Evolutionary conservation across 2,888 invertebrate species (phyloP), one percentile per base, ranked within the genome.

Genomic region (Clivina fossor): DNA sequence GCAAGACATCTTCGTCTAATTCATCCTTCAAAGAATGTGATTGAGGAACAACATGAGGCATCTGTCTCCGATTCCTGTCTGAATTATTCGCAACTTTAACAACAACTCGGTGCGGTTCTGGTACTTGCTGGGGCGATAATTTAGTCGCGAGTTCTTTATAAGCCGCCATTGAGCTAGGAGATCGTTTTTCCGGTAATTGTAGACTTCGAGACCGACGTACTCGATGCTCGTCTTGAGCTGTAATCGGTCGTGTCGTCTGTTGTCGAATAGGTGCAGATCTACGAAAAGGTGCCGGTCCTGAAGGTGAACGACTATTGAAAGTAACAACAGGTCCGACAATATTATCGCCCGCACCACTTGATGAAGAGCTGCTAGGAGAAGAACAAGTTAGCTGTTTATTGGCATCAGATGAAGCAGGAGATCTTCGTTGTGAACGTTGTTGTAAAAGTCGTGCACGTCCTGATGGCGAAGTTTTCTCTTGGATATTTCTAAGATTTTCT

Each of bases 121-220:
- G 55, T 13, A 59, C 57, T 9, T 64, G 63, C 43, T 63, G 61
- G 2, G 63, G 63, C 5, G 63, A 62, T 3, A 63, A 33, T 33
- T 60, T 56, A 18, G 49, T 50, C 13, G 26, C 16, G 4, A 56
- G 53, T 59, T 59, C 47, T 57, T 61, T 22, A 53, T 37, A 43
- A 49, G 56, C 30, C 20, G 61, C 61, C 50, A 69, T 68, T 38
- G 46, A 53, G 38, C 59, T 48, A 0, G 80, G 78, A 1, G 80
- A 80, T 28, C 76, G 74, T 60, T 76, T 75, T 63, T 84, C 84
- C 1, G 81, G 83, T 19, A 84, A 71, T 64, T 85, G 84, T 19
- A 85, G 73, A 61, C 84, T 84, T 63, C 83, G 76, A 1, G 80
- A 80, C 19, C 80, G 69, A 57, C 78, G 64, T 9, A 80, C 79